Conservation (phyloP, 2,888 invertebrate genomes). For the Erebia ligea region DNA sequence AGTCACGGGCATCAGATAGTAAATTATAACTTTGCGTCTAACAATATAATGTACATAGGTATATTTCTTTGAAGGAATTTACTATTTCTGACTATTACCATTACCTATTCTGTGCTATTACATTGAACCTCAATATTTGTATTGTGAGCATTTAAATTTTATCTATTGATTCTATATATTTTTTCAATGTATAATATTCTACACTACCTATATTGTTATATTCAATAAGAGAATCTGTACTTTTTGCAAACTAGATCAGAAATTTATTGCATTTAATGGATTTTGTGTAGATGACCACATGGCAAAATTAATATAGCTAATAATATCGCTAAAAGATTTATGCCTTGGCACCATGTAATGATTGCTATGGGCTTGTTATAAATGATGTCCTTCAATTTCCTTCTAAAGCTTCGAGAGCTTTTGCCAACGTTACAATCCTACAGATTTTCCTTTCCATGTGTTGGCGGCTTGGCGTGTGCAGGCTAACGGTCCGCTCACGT, state of each 20-base stretch:
- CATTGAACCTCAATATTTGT: constrained; percentile 33
- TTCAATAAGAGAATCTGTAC: not conserved
- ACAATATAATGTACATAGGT: constrained; percentile 24
- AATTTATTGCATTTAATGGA: not conserved
- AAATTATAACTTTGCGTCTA: constrained; percentile 21
- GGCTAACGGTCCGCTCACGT: constrained; percentile 80
- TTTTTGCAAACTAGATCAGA: not conserved
- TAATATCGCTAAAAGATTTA: not conserved
- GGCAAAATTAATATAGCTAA: not conserved
- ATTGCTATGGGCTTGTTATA: no score
- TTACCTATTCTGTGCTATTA: no score
- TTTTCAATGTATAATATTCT: constrained; percentile 1
- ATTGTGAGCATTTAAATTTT: constrained; percentile 25
- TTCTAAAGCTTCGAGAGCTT: constrained; percentile 29
- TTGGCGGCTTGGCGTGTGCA: constrained; percentile 68
- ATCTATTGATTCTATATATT: not conserved
- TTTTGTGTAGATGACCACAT: not conserved
- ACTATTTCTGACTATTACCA: constrained; percentile 30
- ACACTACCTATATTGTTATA: not conserved
- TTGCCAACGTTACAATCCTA: constrained; percentile 61
- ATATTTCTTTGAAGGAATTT: constrained; percentile 27
- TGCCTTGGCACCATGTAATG: no score
- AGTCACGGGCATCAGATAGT: no score
- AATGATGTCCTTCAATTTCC: not conserved
- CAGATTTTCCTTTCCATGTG: constrained; percentile 74